Percentiles rank a stretch among this genome's conserved stretches.
Conservation (phyloP, 2,888 invertebrate species). For the Drosophila anomalata region DNA sequence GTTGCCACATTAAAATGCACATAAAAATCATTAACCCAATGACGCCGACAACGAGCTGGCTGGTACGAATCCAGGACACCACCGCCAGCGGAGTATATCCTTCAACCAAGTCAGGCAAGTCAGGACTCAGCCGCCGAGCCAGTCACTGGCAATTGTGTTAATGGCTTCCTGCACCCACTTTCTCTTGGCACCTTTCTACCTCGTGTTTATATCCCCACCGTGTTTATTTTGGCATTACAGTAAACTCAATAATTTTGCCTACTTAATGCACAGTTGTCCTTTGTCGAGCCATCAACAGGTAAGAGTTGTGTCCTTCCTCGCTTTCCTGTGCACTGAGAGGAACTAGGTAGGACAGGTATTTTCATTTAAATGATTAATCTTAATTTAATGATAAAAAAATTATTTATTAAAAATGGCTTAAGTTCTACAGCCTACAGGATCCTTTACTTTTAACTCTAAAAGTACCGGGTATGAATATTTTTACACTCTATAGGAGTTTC, state of each 20-base stretch:
- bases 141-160: slow-evolving; percentile 43
- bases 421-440: no score
- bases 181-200: neutral
- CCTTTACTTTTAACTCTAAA: neutral
- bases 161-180: slow-evolving; percentile 24
- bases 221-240: slow-evolving; percentile 51
- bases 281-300: slow-evolving; percentile 41
- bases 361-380: no score
- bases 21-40: slow-evolving; percentile 68
- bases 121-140: neutral
- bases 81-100: neutral
- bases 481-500: neutral
- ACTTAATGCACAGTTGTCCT: slow-evolving; percentile 59
- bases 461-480: neutral
- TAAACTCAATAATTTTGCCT: slow-evolving; percentile 68
- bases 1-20: slow-evolving; percentile 62
- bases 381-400: no score
- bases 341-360: neutral
- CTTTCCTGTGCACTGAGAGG: slow-evolving; percentile 21
- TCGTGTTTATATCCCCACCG: slow-evolving; percentile 9
- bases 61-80: neutral
- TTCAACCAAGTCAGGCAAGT: neutral
- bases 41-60: slow-evolving; percentile 34
- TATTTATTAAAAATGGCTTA: no score
- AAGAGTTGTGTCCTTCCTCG: slow-evolving; percentile 12